Evolutionary conservation across 53 echinoderm and acorn worm genomes (phyloP), one percentile per base, ranked within the genome.

Genomic region (Echinarachnius parma): DNA sequence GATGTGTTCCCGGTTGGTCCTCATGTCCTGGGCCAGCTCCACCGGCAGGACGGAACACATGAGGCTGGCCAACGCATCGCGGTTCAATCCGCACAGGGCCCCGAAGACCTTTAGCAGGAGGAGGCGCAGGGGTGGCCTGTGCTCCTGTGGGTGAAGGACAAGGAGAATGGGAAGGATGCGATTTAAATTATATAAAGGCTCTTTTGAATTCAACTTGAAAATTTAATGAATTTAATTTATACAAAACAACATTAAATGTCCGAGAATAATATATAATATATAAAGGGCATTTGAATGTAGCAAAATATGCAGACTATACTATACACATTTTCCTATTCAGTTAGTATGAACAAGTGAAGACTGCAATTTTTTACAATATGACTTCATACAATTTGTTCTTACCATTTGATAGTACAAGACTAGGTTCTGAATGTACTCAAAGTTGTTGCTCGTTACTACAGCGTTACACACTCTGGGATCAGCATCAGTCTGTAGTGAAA

Each of bases 341-440:
- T n/a, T n/a, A n/a, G n/a, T n/a, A n/a, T n/a, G n/a, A n/a, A n/a
- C n/a, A n/a, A n/a, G n/a, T n/a, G n/a, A n/a, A n/a, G n/a, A n/a
- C n/a, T n/a, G n/a, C n/a, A n/a, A n/a, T n/a, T n/a, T n/a, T n/a
- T n/a, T n/a, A n/a, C n/a, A n/a, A n/a, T n/a, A n/a, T n/a, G n/a
- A n/a, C n/a, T n/a, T n/a, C n/a, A n/a, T n/a, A n/a, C n/a, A n/a
- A n/a, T n/a, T n/a, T n/a, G n/a, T n/a, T n/a, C 89, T 80, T 86
- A 94, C 94, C 94, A 94, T 94, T 81, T 94, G 94, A 48, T 94
- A 94, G 44, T 94, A 94, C 26, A 87, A 68, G 20, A 90, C 87
- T 30, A 94, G 70, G 9, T 86, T 76, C 45, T 86, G 61, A 23
- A 94, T 76, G 30, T 66, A 77, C 14, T 94, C 87, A 47, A 78